Base-by-base conservation (phyloP, 2,888 invertebrate species). In the Limenitis camilla region DNA sequence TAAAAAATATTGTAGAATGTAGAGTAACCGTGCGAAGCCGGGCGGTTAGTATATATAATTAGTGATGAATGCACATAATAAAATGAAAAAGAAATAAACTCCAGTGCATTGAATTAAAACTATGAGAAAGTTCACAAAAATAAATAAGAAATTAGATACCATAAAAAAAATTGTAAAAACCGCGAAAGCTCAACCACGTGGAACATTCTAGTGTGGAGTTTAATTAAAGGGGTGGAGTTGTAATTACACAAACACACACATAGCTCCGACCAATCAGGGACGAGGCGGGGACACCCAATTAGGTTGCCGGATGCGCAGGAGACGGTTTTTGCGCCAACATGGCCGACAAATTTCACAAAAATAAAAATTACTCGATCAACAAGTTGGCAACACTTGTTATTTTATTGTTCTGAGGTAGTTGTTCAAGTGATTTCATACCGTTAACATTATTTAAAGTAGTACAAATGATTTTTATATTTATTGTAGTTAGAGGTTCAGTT, bases 181-280 rank as follows among this genome's bases (percentile, higher is more conserved):
- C 45, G 45, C 49, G 40, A 46, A 33, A 41, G 54, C 43, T 46
- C 45, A 49, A 11, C 43, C 57, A 49, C 52, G 46, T 55, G 54
- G 49, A 54, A 55, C 42, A 36, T 40, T 40, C 42, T 55, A 55
- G 61, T 67, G 59, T 48, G 59, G 60, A 49, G 59, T 69, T 76
- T 79, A 84, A 83, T 83, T 82, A 82, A 77, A 79, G 67, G 74
- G 85, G 85, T 81, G 85, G 79, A 72, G 79, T 79, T 81, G 78
- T 85, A 85, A 85, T 85, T 82, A 82, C 59, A 77, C 9, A 28
- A 35, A n/a, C 45, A 38, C 38, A 36, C 38, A 45, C 78, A 76
- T 79, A 76, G 52, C 74, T 69, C 61, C 75, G 69, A 62, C 84
- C 86, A 83, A 83, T 81, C 72, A 71, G 71, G 65, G 63, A 63